Percentiles rank a stretch among this genome's conserved stretches.
These are phyloP conservation scores for Nemotelus pantherinus DNA, from an alignment of 2,888 invertebrate genomes.

Conservation along the genomic window DNA sequence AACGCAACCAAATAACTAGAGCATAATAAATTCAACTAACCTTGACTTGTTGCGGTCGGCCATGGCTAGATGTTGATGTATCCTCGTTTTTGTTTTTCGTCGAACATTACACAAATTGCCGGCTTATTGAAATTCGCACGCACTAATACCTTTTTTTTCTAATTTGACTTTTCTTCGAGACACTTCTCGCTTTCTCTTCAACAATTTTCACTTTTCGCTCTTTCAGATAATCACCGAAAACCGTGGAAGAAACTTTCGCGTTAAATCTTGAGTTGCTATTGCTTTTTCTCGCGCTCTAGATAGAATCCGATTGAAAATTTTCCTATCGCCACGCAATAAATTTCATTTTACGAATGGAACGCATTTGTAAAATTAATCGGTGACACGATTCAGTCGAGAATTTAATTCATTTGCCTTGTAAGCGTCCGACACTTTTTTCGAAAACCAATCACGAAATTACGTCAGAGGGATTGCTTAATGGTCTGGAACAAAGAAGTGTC, in stretches of 20 bases:
- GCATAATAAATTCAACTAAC: slow-evolving; percentile 19
- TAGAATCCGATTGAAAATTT: too few relatives aligned
- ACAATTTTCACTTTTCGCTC: not conserved
- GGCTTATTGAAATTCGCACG: slow-evolving; percentile 18
- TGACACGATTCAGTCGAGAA: not conserved
- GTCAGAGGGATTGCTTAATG: slow-evolving; percentile 26
- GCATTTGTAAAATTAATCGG: not conserved
- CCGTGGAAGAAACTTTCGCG: not conserved
- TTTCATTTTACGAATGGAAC: not conserved
- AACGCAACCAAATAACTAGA: not conserved
- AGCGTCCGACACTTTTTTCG: not conserved
- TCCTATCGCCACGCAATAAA: not conserved
- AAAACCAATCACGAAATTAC: slow-evolving; percentile 13
- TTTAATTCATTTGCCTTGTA: not conserved
- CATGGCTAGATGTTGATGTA: slow-evolving; percentile 49
- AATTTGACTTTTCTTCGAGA: not conserved
- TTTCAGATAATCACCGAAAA: not conserved
- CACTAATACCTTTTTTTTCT: not conserved
- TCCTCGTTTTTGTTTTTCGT: slow-evolving; percentile 40
- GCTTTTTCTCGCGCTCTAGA: too few relatives aligned
- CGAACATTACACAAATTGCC: slow-evolving; percentile 47
- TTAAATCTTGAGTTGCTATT: too few relatives aligned
- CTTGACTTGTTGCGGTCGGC: slow-evolving; percentile 52
- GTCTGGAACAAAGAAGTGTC: slow-evolving; percentile 18
- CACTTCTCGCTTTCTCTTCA: not conserved